Evolutionary conservation across 2,797 vertebrate genomes (phyloP), one percentile per base, ranked within the genome.

Genomic region (Heteromormyrus szaboi): DNA sequence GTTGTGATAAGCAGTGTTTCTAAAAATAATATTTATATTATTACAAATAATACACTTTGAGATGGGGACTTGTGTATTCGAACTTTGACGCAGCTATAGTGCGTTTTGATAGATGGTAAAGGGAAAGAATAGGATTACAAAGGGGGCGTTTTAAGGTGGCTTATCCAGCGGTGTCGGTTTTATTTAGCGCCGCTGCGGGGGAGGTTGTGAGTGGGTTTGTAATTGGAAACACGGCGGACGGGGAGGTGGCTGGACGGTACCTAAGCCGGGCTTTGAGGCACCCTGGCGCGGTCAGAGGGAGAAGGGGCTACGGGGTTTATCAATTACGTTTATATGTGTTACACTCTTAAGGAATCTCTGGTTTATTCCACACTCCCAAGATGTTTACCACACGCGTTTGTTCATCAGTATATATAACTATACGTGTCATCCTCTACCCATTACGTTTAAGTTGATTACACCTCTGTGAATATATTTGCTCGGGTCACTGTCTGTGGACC

Each of bases 161-260:
- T 46, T 29, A 53, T 25, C 48, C 46, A 53, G 11, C 7, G 48
- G 41, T 84, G 81, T 84, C 22, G 81, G 81, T 48, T 84, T 84
- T 46, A 50, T 50, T 84, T 84, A 72, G 44, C 4, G 81, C 48
- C 41, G 44, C 41, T 89, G 90, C 88, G 89, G 85, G 87, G 86
- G 62, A 48, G 81, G 81, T 4, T 50, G 89, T 81, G 56, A 84
- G 81, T 84, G 17, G 33, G 90, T 84, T 51, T 83, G 44, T 81
- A 87, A 68, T 14, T 41, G 7, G 44, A 79, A 8, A 54, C 37
- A 65, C 68, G 41, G 85, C 72, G 53, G 85, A 85, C 12, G 2
- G 22, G 25, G 44, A 50, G 41, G 72, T 41, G 72, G 33, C 72
- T 79, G 37, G 33, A 44, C 37, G 7, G 14, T 79, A 44, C 72